These are phyloP conservation scores for Lutraria lutraria DNA, from an alignment of 2,888 invertebrate species.

Conservation along the genomic window DNA sequence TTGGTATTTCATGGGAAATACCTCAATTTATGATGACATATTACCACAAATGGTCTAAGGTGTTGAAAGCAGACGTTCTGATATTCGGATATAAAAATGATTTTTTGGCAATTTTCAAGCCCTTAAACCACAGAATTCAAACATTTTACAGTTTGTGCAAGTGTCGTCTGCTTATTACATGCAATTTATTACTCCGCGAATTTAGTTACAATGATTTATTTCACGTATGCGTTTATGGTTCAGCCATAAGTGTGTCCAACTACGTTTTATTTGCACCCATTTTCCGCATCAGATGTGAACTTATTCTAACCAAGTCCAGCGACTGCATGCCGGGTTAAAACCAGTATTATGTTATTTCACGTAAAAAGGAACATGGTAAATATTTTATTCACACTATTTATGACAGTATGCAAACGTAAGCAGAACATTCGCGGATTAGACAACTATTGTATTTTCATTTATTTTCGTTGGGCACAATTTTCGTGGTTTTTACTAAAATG, in stretches of 20 bases:
- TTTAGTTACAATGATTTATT: background rate
- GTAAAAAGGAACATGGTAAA: too few relatives aligned
- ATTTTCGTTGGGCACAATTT: too few relatives aligned
- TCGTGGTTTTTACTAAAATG: too few relatives aligned
- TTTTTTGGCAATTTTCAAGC: background rate
- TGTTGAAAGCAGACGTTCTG: background rate
- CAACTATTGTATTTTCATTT: too few relatives aligned
- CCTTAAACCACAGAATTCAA: background rate
- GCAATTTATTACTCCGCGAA: background rate
- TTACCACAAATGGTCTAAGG: background rate
- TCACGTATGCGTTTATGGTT: background rate
- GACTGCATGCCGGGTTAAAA: too few relatives aligned
- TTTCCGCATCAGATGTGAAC: too few relatives aligned
- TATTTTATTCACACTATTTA: too few relatives aligned
- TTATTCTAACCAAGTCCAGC: too few relatives aligned
- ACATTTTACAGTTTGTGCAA: background rate
- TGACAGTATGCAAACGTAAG: too few relatives aligned
- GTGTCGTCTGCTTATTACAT: background rate
- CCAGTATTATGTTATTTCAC: too few relatives aligned
- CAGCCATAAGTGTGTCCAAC: background rate
- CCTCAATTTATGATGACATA: background rate
- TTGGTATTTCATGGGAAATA: background rate
- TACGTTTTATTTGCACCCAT: too few relatives aligned
- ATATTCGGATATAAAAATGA: background rate
- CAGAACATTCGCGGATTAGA: too few relatives aligned